Percentiles rank a stretch among this genome's conserved stretches.
Conservation (phyloP, 2,113 vertebrate genomes). For the Seriola rivoliana region DNA sequence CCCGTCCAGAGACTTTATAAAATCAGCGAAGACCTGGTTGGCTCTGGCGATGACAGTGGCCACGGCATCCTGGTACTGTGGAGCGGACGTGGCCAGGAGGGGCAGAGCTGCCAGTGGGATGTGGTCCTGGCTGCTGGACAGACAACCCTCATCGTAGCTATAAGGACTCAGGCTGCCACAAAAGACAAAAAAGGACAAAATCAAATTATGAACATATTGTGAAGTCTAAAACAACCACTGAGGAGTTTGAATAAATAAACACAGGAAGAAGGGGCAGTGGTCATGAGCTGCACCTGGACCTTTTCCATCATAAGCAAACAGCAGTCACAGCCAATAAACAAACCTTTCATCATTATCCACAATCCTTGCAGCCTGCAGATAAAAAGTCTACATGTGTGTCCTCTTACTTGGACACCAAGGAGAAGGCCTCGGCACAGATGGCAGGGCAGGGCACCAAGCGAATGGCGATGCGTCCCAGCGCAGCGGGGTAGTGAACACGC, state of each 20-base stretch:
- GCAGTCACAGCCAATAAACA: constrained; percentile 8
- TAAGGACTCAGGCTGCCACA: constrained; percentile 92
- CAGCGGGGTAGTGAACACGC: constrained; percentile 95
- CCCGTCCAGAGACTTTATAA: constrained; percentile 93
- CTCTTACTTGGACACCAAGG: constrained; percentile 93
- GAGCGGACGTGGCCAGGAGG: constrained; percentile 93
- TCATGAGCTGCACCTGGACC: constrained; percentile 21
- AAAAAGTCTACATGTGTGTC: constrained; percentile 4
- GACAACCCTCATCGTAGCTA: constrained; percentile 93
- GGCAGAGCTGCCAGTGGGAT: constrained; percentile 95
- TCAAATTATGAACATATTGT: not conserved
- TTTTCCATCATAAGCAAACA: constrained; percentile 30
- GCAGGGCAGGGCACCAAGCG: constrained; percentile 96
- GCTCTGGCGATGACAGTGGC: constrained; percentile 90
- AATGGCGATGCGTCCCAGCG: constrained; percentile 93
- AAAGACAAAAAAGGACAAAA: constrained; percentile 18
- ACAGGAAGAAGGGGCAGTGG: not conserved
- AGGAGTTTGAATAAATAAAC: constrained; percentile 13
- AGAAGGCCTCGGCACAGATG: constrained; percentile 95
- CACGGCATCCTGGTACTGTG: constrained; percentile 95
- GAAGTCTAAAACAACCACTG: constrained; percentile 6
- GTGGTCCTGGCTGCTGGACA: constrained; percentile 95
- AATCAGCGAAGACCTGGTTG: constrained; percentile 94
- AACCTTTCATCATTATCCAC: not conserved
- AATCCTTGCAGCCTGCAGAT: constrained; percentile 3